Evolutionary conservation across 2,888 invertebrate genomes (phyloP).

Genomic region (Syrphus vitripennis): DNA sequence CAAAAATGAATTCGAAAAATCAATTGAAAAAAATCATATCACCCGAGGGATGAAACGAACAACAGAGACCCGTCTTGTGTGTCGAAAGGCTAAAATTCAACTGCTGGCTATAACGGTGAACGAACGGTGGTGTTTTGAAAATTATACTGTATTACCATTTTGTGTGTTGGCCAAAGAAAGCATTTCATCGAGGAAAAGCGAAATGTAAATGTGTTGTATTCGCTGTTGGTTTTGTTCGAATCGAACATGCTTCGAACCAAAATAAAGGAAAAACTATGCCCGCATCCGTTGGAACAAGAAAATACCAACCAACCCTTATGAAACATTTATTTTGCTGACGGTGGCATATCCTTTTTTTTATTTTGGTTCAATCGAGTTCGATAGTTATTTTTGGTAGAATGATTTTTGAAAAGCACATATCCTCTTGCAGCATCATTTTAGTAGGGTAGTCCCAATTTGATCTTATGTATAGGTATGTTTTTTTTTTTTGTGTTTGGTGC

Average conservation of each 20-base stretch:
- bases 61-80: slow-evolving; percentile 50
- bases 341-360: slow-evolving; percentile 6
- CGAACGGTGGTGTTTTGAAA: slow-evolving; percentile 42
- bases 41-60: slow-evolving; percentile 55
- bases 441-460: not conserved
- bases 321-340: not conserved
- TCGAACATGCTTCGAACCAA: slow-evolving; percentile 52
- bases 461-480: not conserved
- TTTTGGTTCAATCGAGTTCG: slow-evolving; percentile 16
- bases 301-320: not conserved
- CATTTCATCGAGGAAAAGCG: slow-evolving; percentile 37
- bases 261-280: not conserved
- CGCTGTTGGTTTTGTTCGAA: slow-evolving; percentile 49
- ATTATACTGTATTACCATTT: slow-evolving; percentile 48
- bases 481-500: not conserved
- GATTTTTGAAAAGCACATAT: not conserved
- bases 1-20: slow-evolving; percentile 44
- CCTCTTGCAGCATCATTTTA: not conserved
- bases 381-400: slow-evolving; percentile 10
- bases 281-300: not conserved
- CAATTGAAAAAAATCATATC: slow-evolving; percentile 33
- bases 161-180: slow-evolving; percentile 25
- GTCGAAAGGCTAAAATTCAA: slow-evolving; percentile 70
- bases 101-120: slow-evolving; percentile 21
- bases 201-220: not conserved